phyloP scores from a whole-genome alignment of 2,797 vertebrate species.

The Prionace glauca region DNA sequence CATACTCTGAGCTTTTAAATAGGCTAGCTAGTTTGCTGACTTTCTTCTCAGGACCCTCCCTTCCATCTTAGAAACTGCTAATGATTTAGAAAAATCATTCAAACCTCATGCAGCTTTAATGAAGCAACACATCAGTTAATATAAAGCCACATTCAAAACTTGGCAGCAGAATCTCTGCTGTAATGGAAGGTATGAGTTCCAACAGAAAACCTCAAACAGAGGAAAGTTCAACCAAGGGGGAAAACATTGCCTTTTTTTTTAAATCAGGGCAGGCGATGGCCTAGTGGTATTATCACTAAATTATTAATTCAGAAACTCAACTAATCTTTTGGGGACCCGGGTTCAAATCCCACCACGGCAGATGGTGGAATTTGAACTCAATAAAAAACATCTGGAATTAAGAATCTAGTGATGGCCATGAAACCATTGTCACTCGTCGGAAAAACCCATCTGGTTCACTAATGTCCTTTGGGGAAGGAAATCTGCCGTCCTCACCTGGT shows the following conservation, averaged over 20 bases:
- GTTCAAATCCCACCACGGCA: too few species aligned
- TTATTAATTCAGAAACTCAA: too few species aligned
- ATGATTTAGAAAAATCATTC: not conserved
- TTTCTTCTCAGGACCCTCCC: not conserved
- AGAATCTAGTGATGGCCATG: too few species aligned
- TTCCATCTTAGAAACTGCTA: not conserved
- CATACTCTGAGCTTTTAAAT: not conserved
- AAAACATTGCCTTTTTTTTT: not conserved
- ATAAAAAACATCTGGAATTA: too few species aligned
- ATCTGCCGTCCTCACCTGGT: too few species aligned
- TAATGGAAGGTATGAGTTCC: conserved; percentile 1
- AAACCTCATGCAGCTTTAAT: not conserved
- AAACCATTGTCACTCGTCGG: too few species aligned
- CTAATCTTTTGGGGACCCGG: too few species aligned
- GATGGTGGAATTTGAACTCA: too few species aligned
- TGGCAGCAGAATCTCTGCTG: not conserved
- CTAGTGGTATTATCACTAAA: too few species aligned
- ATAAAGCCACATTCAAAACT: not conserved
- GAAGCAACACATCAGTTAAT: not conserved
- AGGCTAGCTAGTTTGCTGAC: not conserved
- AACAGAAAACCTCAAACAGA: not conserved
- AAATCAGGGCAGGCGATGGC: not conserved
- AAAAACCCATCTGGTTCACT: too few species aligned
- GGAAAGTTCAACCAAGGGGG: not conserved
- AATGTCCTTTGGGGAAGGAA: too few species aligned